phyloP scores from a whole-genome alignment of 2,113 vertebrate genomes.

The Pachypanchax playfairii region DNA sequence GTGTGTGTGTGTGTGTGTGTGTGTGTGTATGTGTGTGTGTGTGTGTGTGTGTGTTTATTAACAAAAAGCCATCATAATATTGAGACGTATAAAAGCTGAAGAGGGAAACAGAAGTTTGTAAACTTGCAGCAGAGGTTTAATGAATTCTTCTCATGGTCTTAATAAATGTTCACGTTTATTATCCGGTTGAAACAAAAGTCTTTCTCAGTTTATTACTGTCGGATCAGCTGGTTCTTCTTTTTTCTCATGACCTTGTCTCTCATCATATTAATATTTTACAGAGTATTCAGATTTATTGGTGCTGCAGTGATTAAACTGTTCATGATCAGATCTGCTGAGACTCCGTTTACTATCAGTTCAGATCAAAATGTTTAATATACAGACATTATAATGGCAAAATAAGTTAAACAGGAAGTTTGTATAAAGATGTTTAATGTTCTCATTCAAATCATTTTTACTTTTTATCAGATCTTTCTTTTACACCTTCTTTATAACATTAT shows the following conservation, averaged over 20 bases:
- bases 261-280: slow-evolving; percentile 27
- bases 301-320: slow-evolving; percentile 10
- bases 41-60: slow-evolving; percentile 31
- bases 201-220: neutral
- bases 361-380: too few relatives aligned
- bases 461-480: too few relatives aligned
- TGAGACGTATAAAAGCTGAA: slow-evolving; percentile 16
- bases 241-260: neutral
- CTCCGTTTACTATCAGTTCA: neutral
- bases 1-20: slow-evolving; percentile 29
- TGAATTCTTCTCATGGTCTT: slow-evolving; percentile 12
- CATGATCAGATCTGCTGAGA: neutral
- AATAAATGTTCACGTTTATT: slow-evolving; percentile 2
- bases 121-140: neutral
- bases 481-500: too few relatives aligned
- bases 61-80: slow-evolving; percentile 54
- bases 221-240: neutral
- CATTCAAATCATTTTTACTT: too few relatives aligned
- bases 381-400: too few relatives aligned
- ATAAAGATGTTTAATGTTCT: too few relatives aligned
- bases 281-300: slow-evolving; percentile 13
- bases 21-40: slow-evolving; percentile 32
- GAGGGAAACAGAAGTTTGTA: slow-evolving; percentile 23
- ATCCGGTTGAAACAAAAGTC: neutral
- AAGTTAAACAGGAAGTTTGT: too few relatives aligned